Evolutionary conservation across 2,888 invertebrate genomes (phyloP).

Genomic region (Apomyelois bistriatella): DNA sequence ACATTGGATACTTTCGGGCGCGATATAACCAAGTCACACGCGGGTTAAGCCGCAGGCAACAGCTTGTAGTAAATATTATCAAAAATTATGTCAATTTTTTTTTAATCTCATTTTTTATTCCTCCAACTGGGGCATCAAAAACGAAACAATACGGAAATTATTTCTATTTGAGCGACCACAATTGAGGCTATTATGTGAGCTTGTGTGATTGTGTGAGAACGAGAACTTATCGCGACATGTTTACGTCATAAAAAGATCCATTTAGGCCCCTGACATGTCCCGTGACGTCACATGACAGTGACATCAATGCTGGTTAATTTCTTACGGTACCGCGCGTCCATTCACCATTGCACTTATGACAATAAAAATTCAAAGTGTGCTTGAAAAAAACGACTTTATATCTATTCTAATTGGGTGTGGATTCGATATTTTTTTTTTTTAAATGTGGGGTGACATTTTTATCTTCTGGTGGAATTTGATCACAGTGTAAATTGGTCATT

Average conservation of each 20-base stretch:
- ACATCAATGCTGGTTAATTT: constrained; percentile 74
- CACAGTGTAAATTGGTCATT: not conserved
- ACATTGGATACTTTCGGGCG: too few species aligned
- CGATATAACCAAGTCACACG: too few species aligned
- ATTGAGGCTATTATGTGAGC: constrained; percentile 3
- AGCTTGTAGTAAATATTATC: too few species aligned
- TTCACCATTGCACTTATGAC: constrained; percentile 37
- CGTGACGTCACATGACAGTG: constrained; percentile 15
- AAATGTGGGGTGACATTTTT: constrained; percentile 36
- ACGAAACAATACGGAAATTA: constrained; percentile 9
- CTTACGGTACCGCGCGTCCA: constrained; percentile 68
- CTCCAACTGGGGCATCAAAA: not conserved
- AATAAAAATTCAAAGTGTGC: constrained; percentile 44
- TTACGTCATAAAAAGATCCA: constrained; percentile 10
- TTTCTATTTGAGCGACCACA: constrained; percentile 10
- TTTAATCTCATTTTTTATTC: not conserved
- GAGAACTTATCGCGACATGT: constrained; percentile 10
- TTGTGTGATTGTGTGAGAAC: not conserved
- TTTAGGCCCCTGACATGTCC: constrained; percentile 10
- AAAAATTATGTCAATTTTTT: not conserved
- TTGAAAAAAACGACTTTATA: constrained; percentile 23
- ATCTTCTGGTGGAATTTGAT: constrained; percentile 35
- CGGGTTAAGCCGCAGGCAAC: too few species aligned
- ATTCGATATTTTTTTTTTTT: constrained; percentile 13
- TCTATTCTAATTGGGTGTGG: not conserved